phyloP scores from a whole-genome alignment of 2,797 vertebrate species.

The Cryptoprocta ferox region DNA sequence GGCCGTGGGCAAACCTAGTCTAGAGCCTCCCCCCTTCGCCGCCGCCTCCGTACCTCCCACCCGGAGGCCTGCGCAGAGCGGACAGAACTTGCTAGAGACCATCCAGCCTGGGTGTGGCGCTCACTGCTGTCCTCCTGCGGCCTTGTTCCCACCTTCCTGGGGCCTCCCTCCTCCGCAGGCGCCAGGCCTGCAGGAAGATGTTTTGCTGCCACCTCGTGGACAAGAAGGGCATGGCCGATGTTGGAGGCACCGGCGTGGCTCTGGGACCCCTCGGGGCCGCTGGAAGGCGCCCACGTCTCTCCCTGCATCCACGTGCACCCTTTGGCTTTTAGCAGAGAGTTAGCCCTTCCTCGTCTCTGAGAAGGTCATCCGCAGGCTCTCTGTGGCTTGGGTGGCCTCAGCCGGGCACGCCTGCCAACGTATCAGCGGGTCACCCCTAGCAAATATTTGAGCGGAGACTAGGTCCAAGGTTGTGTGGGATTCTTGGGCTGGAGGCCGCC shows the following conservation, averaged over 20 bases:
- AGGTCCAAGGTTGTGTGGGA: not conserved
- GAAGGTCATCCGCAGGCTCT: not conserved
- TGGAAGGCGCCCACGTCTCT: not conserved
- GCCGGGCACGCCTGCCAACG: not conserved
- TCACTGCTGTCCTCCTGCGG: no score
- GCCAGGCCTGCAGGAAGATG: not conserved
- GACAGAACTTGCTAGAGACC: not conserved
- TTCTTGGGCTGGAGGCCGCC: not conserved
- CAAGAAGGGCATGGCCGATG: not conserved
- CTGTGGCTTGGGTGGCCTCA: no score
- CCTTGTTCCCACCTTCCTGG: not conserved
- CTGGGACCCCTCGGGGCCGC: no score
- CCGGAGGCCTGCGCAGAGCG: not conserved
- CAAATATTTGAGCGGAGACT: not conserved
- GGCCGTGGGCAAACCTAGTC: not conserved
- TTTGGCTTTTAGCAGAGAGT: not conserved
- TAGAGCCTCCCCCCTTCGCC: not conserved
- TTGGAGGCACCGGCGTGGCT: not conserved
- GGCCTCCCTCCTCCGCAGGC: not conserved
- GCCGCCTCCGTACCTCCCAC: not conserved
- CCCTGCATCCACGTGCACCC: not conserved
- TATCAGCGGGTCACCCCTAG: not conserved
- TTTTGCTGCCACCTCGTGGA: constrained; percentile 79
- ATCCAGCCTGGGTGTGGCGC: not conserved
- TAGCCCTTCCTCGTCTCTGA: not conserved